A percentile compares a stretch with the other conserved stretches of the same genome.
phyloP scores from a whole-genome alignment of 2,113 vertebrate genomes.

The Hippocampus abdominalis region DNA sequence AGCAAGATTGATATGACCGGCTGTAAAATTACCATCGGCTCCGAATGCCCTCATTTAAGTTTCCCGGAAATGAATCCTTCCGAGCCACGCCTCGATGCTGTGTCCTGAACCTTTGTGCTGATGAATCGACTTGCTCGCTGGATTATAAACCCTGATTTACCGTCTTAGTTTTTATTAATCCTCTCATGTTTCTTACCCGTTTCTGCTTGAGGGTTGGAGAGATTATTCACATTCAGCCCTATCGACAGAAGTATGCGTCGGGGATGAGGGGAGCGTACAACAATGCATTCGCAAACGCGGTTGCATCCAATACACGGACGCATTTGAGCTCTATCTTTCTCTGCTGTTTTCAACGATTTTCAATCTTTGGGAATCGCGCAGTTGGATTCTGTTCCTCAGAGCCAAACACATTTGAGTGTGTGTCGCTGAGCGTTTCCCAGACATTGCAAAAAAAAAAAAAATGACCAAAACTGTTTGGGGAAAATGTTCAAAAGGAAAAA shows the following conservation, averaged over 20 bases:
- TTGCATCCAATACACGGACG: conserved; percentile 7
- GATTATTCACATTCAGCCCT: conserved; percentile 53
- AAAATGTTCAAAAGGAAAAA: too few species aligned
- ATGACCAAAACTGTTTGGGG: too few species aligned
- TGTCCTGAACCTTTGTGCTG: conserved; percentile 58
- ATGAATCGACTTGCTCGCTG: conserved; percentile 56
- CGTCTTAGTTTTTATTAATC: conserved; percentile 63
- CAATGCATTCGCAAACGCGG: conserved; percentile 4
- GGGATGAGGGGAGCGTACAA: not conserved
- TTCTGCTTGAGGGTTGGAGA: conserved; percentile 23
- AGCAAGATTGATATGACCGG: conserved; percentile 29
- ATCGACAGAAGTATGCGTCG: not conserved
- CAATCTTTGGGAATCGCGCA: not conserved
- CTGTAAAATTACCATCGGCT: conserved; percentile 7
- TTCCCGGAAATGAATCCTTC: conserved; percentile 14
- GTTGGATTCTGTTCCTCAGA: too few species aligned
- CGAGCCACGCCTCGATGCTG: conserved; percentile 40
- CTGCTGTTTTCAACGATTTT: not conserved
- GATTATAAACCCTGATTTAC: conserved; percentile 64
- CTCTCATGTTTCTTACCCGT: conserved; percentile 53
- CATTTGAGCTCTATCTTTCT: not conserved
- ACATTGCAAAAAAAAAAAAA: too few species aligned
- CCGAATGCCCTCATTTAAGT: conserved; percentile 27
- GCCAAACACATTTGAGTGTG: too few species aligned
- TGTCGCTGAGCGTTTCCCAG: too few species aligned